These are phyloP conservation scores for Physocephala rufipes DNA, from an alignment of 2,888 invertebrate genomes.

Conservation along the genomic window DNA sequence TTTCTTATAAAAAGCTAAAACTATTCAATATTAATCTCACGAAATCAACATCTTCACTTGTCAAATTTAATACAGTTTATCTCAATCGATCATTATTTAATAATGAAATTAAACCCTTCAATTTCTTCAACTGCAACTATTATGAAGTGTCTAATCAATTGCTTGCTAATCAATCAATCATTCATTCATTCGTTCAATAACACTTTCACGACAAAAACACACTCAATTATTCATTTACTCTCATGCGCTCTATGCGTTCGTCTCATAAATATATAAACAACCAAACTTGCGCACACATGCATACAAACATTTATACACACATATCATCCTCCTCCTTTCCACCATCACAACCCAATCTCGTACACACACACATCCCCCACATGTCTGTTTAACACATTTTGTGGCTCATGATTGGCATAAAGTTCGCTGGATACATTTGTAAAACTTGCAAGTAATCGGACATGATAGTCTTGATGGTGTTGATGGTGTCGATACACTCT, in stretches of 20 bases:
- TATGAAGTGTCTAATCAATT: background rate
- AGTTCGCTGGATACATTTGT: conserved; percentile 24
- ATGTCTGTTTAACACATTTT: background rate
- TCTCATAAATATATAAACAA: background rate
- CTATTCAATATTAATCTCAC: no score
- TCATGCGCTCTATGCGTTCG: no score
- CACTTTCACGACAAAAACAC: conserved; percentile 22
- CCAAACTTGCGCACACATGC: background rate
- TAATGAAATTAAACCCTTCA: no score
- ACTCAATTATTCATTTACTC: conserved; percentile 16
- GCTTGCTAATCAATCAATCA: background rate
- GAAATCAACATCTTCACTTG: no score
- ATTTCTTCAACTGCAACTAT: no score
- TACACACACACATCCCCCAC: background rate
- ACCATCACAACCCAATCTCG: background rate
- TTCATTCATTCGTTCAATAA: background rate
- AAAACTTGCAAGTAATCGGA: background rate
- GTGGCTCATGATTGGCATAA: conserved; percentile 37
- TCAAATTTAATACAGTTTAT: no score
- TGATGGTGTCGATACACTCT: conserved; percentile 4
- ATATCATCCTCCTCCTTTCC: no score
- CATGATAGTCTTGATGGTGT: conserved; percentile 4
- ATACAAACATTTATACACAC: background rate
- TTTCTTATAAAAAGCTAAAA: no score
- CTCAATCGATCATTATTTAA: no score